Evolutionary conservation across 2,113 vertebrate genomes (phyloP), one percentile per base, ranked within the genome.

Genomic region (Gallinago undulata): DNA sequence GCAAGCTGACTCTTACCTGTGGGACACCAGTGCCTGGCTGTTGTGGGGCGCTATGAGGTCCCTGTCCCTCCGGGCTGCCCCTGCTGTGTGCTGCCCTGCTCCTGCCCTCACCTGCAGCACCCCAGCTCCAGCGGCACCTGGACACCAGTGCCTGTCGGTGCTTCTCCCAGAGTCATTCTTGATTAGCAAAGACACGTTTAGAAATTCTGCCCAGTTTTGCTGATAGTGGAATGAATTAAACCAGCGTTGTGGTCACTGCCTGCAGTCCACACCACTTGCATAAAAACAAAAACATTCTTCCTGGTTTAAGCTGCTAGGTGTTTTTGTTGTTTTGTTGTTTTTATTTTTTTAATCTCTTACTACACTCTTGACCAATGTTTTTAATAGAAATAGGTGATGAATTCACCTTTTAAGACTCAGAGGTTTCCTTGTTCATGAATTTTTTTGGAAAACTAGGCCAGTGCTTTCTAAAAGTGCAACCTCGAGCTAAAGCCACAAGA

Each of bases 171-270:
- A 50, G 19, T 27, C 59, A 19, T 17, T 59, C 47, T 33, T 19
- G 2, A 30, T 74, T 41, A 15, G 30, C 0, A 0, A 78, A 51
- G 30, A 12, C 1, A 2, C 8, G 57, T 68, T 55, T 37, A 35
- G 25, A 70, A 6, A 3, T 16, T 50, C n/a, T 67, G 18, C 37
- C 45, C 5, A 2, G 3, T 48, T 92, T 87, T 84, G 75, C 33
- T 78, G 23, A 50, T 22, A 39, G 22, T 1, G 1, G 35, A 43
- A 60, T 35, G 6, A 57, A 76, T 72, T 55, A 55, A 81, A 43
- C 28, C 23, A 2, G 2, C 17, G 3, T 51, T 90, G 30, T 57
- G 35, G 21, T 23, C 22, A 12, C 48, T 48, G 7, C 0, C 2
- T 63, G 24, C 64, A 12, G 41, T 48, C 79, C 3, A 2, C 78